Conservation (phyloP, 1,140 invertebrate species). For the Pissodes strobi region DNA sequence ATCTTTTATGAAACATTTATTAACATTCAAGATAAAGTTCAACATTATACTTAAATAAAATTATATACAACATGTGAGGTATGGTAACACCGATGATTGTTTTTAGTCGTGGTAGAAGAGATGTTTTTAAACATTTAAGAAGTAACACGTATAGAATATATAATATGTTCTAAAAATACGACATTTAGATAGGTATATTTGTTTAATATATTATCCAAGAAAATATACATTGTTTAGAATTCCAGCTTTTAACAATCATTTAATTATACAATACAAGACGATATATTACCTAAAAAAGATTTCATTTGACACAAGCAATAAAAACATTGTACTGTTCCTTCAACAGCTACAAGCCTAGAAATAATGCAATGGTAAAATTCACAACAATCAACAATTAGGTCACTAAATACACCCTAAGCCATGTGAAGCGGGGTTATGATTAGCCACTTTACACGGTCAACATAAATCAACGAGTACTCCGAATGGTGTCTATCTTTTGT, state of each 20-base stretch:
- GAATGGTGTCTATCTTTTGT: no score
- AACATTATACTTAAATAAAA: slow-evolving; percentile 7
- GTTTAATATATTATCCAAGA: slow-evolving; percentile 22
- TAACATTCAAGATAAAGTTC: slow-evolving; percentile 30
- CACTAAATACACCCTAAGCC: no score
- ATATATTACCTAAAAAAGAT: no score
- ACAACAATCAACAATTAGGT: no score
- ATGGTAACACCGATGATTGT: slow-evolving; percentile 10
- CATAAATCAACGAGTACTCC: no score
- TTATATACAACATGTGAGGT: slow-evolving; percentile 14
- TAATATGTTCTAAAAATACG: slow-evolving; percentile 30
- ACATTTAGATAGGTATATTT: slow-evolving; percentile 5
- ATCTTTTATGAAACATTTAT: slow-evolving; percentile 35
- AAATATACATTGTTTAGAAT: slow-evolving; percentile 50
- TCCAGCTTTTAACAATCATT: slow-evolving; percentile 40
- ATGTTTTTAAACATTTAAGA: slow-evolving; percentile 12
- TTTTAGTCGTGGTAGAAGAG: background rate
- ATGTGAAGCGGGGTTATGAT: no score
- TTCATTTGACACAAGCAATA: no score
- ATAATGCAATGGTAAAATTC: no score
- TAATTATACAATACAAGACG: slow-evolving; percentile 17
- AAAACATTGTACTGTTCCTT: no score
- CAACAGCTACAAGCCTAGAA: no score
- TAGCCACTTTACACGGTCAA: no score
- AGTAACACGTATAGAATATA: slow-evolving; percentile 27